Evolutionary conservation across 2,888 invertebrate genomes (phyloP).

Genomic region (Cantharis lateralis): DNA sequence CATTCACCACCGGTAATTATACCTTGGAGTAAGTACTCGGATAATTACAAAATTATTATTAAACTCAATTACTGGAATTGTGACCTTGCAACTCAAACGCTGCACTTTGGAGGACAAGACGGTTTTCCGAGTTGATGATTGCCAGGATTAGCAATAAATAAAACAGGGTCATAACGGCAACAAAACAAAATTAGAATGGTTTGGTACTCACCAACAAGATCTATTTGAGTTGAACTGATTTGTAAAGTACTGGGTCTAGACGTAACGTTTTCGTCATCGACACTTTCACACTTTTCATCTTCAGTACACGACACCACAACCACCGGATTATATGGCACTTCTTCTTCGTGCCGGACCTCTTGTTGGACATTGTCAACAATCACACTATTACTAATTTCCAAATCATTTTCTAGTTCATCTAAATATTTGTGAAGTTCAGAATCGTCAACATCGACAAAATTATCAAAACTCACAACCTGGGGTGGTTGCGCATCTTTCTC

Average conservation of each 20-base stretch:
- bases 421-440: constrained; percentile 49
- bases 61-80: too few species aligned
- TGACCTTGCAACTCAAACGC: too few species aligned
- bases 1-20: too few species aligned
- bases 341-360: not conserved
- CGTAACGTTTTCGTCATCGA: not conserved
- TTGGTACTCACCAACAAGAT: constrained; percentile 14
- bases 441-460: constrained; percentile 49
- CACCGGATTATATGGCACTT: not conserved
- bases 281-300: not conserved
- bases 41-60: too few species aligned
- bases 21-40: too few species aligned
- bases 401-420: constrained; percentile 50
- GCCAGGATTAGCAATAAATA: too few species aligned
- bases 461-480: constrained; percentile 44
- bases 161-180: too few species aligned
- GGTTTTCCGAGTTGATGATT: too few species aligned
- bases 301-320: not conserved
- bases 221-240: constrained; percentile 12
- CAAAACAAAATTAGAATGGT: not conserved
- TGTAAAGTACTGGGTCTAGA: constrained; percentile 13
- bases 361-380: not conserved
- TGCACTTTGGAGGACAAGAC: too few species aligned
- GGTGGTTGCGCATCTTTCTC: not conserved
- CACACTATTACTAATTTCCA: not conserved